Base-by-base conservation (phyloP, 2,113 vertebrate species). In the Stictonetta naevosa region DNA sequence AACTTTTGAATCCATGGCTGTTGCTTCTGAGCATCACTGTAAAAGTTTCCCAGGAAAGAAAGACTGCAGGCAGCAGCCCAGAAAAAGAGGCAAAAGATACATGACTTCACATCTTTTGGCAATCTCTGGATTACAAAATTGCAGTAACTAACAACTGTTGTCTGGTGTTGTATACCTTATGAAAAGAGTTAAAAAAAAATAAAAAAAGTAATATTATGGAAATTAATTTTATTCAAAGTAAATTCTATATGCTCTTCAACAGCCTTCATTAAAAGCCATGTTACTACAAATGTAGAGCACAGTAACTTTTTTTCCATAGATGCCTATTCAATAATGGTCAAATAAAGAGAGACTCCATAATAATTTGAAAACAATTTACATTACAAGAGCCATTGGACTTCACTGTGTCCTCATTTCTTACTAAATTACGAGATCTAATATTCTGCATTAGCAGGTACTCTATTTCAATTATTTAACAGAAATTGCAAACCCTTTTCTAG, bases 331-430 rank as follows among this genome's bases (percentile, higher is more conserved):
- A 94, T 85, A 74, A 88, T 25, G 38, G 71, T 66, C 87, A 97
- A 40, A 38, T 79, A 78, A 72, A 84, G 53, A 86, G 74, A 90
- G 38, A 52, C 38, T 94, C 71, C 58, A 86, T 80, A 92, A 94
- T 76, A 95, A 96, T 97, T 90, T 95, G 94, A 96, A 96, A 97
- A 69, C 50, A 96, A 85, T 96, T 96, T 95, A 93, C 78, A 82
- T 96, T 95, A 85, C 91, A 95, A 92, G 56, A 95, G 52, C 40
- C 58, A 73, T 40, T 87, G 94, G 86, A 83, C 26, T 58, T 40
- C 73, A 63, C 23, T 67, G 52, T 48, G 28, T 78, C 14, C 42
- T 79, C 15, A 48, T 85, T 55, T 89, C 53, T 69, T 40, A 87
- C 15, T 79, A 88, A 95, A 81, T 93, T 83, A 74, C 82, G 75